Percentiles rank a stretch among this genome's conserved stretches.
Evolutionary conservation across 2,888 invertebrate genomes (phyloP).

Genomic region (Tenthredo scrophulariae): DNA sequence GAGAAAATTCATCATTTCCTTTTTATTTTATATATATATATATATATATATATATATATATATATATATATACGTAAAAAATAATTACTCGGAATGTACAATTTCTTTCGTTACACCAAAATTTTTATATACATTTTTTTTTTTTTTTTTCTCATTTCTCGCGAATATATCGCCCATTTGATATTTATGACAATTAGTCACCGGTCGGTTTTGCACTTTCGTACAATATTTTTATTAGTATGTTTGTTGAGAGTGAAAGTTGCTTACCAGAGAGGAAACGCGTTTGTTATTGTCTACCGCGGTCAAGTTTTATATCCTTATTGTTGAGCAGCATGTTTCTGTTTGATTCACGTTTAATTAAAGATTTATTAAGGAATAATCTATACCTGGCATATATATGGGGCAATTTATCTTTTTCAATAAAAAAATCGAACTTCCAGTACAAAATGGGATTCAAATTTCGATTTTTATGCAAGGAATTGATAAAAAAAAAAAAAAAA

Average conservation of each 20-base stretch:
- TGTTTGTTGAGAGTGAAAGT: constrained; percentile 5
- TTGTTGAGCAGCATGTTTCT: background rate
- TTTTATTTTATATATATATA: background rate
- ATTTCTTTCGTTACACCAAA: background rate
- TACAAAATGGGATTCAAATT: too few species aligned
- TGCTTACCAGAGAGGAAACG: constrained; percentile 2
- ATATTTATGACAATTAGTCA: background rate
- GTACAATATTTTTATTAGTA: background rate
- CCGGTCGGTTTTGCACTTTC: background rate
- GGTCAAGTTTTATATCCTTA: constrained; percentile 13
- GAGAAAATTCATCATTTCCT: background rate
- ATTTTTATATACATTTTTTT: background rate
- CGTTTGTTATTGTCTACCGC: constrained; percentile 21
- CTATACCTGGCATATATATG: background rate
- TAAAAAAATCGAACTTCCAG: background rate
- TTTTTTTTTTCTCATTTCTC: background rate
- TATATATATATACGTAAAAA: background rate
- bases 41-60: too few species aligned
- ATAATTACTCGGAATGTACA: background rate
- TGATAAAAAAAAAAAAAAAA: too few species aligned
- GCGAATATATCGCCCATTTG: background rate
- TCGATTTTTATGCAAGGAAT: too few species aligned
- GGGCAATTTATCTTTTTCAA: background rate
- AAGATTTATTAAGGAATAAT: constrained; percentile 2
- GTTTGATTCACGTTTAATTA: background rate